Conservation (phyloP, 2,888 invertebrate species). For the Cepaea hortensis region DNA sequence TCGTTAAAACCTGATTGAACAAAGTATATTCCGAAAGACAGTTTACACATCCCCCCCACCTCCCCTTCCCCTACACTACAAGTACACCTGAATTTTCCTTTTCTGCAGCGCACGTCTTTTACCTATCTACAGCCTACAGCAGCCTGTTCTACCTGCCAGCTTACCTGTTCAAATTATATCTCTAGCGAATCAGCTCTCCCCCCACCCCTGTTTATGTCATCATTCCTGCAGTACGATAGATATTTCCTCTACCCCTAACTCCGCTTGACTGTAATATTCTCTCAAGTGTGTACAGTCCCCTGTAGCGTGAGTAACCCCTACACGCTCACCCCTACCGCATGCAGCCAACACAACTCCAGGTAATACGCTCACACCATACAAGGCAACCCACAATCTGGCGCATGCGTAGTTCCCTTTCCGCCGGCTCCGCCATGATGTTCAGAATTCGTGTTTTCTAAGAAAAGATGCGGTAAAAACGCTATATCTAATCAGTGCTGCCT, state of each 20-base stretch:
- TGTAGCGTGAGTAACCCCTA: neutral
- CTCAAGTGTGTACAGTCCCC: too few relatives aligned
- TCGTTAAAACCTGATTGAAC: too few relatives aligned
- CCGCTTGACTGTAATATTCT: too few relatives aligned
- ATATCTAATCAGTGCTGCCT: too few relatives aligned
- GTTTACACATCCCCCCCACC: too few relatives aligned
- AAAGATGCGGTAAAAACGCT: constrained; percentile 5
- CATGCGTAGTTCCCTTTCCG: constrained; percentile 31
- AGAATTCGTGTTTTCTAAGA: neutral
- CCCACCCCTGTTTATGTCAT: neutral
- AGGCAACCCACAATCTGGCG: constrained; percentile 30
- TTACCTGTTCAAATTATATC: neutral
- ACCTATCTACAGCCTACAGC: neutral
- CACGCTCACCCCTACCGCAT: neutral
- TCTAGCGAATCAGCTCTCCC: neutral
- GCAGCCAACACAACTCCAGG: constrained; percentile 8
- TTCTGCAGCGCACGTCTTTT: too few relatives aligned
- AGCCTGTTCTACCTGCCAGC: neutral
- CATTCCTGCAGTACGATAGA: neutral
- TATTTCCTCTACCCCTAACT: neutral
- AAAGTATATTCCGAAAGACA: too few relatives aligned
- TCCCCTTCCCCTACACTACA: too few relatives aligned
- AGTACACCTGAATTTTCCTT: too few relatives aligned
- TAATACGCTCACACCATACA: constrained; percentile 30
- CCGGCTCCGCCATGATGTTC: constrained; percentile 19